Percentiles rank a stretch among this genome's conserved stretches.
These are phyloP conservation scores for Phalacrocorax brasilianus DNA, from an alignment of 2,113 vertebrate species.

Conservation along the genomic window DNA sequence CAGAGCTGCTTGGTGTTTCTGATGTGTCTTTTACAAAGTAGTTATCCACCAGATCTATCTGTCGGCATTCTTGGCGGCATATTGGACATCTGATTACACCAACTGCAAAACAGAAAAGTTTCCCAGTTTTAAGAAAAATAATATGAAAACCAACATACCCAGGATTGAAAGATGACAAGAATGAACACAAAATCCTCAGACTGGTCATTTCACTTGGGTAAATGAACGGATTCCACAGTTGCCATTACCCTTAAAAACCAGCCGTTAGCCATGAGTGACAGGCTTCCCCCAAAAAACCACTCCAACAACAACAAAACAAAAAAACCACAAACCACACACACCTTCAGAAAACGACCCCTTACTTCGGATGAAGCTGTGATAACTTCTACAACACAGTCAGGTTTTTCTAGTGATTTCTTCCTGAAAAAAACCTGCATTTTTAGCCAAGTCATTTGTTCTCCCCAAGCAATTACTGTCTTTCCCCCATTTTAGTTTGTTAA, in stretches of 20 bases:
- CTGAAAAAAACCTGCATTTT: fast-evolving
- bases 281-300: neutral
- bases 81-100: conserved; percentile 93
- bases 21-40: conserved; percentile 97
- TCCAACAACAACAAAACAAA: too few species aligned
- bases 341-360: neutral
- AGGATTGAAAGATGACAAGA: neutral
- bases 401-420: neutral
- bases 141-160: fast-evolving
- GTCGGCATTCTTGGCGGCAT: conserved; percentile 96
- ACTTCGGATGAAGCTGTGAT: fast-evolving
- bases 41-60: conserved; percentile 96
- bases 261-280: fast-evolving
- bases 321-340: neutral
- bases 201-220: neutral
- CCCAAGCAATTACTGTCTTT: neutral
- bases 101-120: conserved; percentile 72
- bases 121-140: neutral
- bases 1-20: conserved; percentile 85
- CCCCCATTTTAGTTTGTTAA: neutral
- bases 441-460: neutral
- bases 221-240: fast-evolving
- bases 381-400: neutral
- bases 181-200: neutral
- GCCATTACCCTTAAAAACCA: fast-evolving